phyloP scores from a whole-genome alignment of 2,797 vertebrate genomes.

The Halcyon badia region DNA sequence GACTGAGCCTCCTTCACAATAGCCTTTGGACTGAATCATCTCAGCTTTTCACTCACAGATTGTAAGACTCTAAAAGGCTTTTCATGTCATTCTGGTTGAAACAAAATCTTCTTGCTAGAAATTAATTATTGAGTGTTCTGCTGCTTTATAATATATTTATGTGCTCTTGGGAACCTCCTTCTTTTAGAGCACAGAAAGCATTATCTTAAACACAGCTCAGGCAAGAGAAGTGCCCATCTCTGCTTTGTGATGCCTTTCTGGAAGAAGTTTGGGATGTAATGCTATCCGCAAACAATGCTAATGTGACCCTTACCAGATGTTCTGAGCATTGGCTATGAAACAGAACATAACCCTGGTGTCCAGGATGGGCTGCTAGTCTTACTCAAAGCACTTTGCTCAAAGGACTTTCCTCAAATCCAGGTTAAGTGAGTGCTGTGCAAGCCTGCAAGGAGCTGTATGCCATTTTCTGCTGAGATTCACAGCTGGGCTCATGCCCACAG shows the following conservation, averaged over 20 bases:
- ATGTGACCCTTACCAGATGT: neutral
- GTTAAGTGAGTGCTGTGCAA: neutral
- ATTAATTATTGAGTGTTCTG: slow-evolving; percentile 62
- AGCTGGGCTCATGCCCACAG: neutral
- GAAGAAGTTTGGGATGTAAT: neutral
- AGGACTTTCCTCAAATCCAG: neutral
- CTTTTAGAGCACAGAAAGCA: neutral
- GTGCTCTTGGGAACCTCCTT: neutral
- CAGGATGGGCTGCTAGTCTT: neutral
- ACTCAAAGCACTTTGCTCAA: neutral
- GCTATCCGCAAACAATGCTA: neutral
- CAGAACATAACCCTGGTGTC: neutral
- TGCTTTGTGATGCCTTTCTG: neutral
- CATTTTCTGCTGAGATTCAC: neutral
- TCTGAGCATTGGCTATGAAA: neutral
- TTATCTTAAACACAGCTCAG: neutral
- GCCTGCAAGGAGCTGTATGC: neutral
- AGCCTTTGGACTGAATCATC: neutral
- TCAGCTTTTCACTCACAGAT: neutral
- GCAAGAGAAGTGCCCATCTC: neutral
- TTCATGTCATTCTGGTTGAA: neutral
- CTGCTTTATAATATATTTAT: slow-evolving; percentile 58
- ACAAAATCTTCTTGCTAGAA: slow-evolving; percentile 23
- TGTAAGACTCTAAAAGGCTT: neutral
- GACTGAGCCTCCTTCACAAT: neutral